Conservation (phyloP, 2,797 vertebrate genomes). For the Brachyrhaphis roseni region DNA sequence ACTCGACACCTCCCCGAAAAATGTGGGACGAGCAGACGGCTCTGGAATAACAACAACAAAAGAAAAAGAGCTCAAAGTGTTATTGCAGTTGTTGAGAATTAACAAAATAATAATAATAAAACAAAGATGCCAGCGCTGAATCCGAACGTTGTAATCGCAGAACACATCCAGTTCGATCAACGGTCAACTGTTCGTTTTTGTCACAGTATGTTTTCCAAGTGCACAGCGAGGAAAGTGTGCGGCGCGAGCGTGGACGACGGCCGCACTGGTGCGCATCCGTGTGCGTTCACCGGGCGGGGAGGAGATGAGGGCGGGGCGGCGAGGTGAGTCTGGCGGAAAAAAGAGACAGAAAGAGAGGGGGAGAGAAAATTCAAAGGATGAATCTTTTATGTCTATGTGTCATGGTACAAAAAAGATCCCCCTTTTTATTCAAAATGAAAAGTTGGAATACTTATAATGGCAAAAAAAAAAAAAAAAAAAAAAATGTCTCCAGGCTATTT, state of each 20-base stretch:
- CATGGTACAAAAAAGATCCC: slow-evolving; percentile 50
- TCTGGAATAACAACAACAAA: slow-evolving; percentile 23
- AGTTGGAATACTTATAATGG: background rate
- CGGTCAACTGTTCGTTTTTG: slow-evolving; percentile 22
- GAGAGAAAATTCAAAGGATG: slow-evolving; percentile 61
- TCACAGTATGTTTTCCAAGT: slow-evolving; percentile 62
- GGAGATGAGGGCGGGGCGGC: slow-evolving; percentile 66
- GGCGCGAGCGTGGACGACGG: slow-evolving; percentile 61
- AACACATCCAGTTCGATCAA: slow-evolving; percentile 65
- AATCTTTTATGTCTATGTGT: slow-evolving; percentile 82
- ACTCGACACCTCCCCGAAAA: slow-evolving; percentile 57
- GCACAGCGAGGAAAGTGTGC: slow-evolving; percentile 31
- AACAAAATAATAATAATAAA: slow-evolving; percentile 9
- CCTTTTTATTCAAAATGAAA: slow-evolving; percentile 12
- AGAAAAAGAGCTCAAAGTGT: slow-evolving; percentile 55
- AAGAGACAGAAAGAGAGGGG: slow-evolving; percentile 39
- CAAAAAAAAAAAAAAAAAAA: background rate
- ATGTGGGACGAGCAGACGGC: slow-evolving; percentile 55
- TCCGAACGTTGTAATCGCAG: slow-evolving; percentile 64
- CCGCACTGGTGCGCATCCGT: slow-evolving; percentile 66
- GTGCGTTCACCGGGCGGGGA: slow-evolving; percentile 61
- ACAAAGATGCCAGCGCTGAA: slow-evolving; percentile 34
- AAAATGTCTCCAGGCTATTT: background rate
- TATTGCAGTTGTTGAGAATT: slow-evolving; percentile 50
- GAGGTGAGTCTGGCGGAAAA: slow-evolving; percentile 54